Conservation (phyloP, 2,888 invertebrate species). For the Xanthia icteritia region DNA sequence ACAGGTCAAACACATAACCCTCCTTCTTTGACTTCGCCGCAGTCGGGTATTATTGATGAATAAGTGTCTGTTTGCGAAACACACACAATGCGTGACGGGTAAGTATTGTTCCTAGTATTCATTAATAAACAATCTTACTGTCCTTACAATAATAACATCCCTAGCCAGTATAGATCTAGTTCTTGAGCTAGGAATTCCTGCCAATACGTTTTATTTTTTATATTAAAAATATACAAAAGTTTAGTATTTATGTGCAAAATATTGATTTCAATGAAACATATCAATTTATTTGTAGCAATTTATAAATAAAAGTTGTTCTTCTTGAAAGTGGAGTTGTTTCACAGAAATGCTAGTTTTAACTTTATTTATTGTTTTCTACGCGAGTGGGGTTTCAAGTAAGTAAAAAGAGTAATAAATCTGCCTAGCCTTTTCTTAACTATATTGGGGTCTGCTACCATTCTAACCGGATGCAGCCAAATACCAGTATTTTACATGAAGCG, state of each 20-base stretch:
- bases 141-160: background rate
- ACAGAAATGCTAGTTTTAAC: slow-evolving; percentile 15
- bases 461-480: too few species aligned
- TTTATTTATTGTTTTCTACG: slow-evolving; percentile 3
- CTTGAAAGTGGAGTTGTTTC: background rate
- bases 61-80: background rate
- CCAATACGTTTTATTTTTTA: background rate
- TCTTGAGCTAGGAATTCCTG: background rate
- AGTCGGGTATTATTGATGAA: too few species aligned
- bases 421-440: too few species aligned
- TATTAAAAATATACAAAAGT: background rate
- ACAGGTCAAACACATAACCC: too few species aligned
- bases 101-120: background rate
- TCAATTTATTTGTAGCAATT: background rate
- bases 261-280: background rate
- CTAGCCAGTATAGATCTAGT: background rate
- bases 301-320: background rate
- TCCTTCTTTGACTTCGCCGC: too few species aligned
- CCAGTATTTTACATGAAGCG: too few species aligned
- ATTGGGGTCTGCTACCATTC: too few species aligned
- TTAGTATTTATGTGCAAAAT: background rate
- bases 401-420: background rate
- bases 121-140: background rate
- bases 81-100: background rate
- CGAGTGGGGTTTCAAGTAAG: slow-evolving; percentile 10